Percentiles rank a stretch among this genome's conserved stretches.
Evolutionary conservation across 2,797 vertebrate genomes (phyloP).

Genomic region (Bovichtus variegatus): DNA sequence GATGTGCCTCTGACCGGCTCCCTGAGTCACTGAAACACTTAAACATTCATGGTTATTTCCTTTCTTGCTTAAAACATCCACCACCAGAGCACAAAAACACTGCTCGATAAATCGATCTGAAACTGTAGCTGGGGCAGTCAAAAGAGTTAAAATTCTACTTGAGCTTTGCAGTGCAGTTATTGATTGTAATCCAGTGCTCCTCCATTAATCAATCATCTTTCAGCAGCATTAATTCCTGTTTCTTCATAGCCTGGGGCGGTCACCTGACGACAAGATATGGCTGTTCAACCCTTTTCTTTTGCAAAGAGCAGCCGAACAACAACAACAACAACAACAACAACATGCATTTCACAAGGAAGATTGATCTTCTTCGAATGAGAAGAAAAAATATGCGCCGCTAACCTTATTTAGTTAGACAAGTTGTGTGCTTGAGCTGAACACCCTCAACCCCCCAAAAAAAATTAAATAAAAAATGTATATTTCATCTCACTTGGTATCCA

Average conservation of each 20-base stretch:
- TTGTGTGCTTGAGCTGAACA: constrained; percentile 16
- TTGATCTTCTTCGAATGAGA: constrained; percentile 53
- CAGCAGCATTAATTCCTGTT: constrained; percentile 55
- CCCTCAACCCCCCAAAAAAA: too few relatives aligned
- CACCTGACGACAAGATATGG: constrained; percentile 36
- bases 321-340: too few relatives aligned
- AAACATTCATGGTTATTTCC: constrained; percentile 64
- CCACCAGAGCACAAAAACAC: constrained; percentile 60
- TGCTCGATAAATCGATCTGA: constrained; percentile 61
- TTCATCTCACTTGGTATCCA: constrained; percentile 45
- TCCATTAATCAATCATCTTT: constrained; percentile 65
- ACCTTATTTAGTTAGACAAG: constrained; percentile 44
- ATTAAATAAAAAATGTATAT: constrained; percentile 74
- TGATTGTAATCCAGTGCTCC: constrained; percentile 68
- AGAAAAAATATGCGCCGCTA: constrained; percentile 35
- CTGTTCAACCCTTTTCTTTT: constrained; percentile 15
- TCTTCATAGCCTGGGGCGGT: constrained; percentile 20
- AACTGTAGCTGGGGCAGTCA: constrained; percentile 31
- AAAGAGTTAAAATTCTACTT: constrained; percentile 57
- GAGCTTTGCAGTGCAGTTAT: constrained; percentile 55
- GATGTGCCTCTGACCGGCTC: constrained; percentile 30
- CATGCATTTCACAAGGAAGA: constrained; percentile 44
- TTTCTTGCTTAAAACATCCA: constrained; percentile 50
- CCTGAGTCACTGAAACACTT: constrained; percentile 29
- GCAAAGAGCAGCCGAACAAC: constrained; percentile 28